Evolutionary conservation across 2,888 invertebrate species (phyloP).

Genomic region (Sipunculus nudus): DNA sequence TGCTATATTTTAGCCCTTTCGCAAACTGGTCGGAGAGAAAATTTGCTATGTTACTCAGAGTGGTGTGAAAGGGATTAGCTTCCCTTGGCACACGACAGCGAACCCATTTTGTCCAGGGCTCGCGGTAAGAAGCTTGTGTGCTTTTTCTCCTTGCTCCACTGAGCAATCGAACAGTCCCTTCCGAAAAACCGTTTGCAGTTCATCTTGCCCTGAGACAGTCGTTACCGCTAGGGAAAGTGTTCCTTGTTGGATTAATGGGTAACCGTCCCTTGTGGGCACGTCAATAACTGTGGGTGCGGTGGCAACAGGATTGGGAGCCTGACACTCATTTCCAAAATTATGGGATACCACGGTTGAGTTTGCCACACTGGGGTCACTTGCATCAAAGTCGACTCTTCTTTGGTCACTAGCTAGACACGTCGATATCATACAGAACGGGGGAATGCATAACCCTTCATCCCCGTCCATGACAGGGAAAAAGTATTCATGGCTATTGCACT

Average conservation of each 20-base stretch:
- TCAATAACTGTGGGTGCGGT: not conserved
- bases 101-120: slow-evolving; percentile 5
- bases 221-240: not conserved
- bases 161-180: not conserved
- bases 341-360: not conserved
- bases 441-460: not conserved
- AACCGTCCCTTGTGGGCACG: too few relatives aligned
- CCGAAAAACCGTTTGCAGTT: not conserved
- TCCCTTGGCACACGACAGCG: not conserved
- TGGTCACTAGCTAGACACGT: not conserved
- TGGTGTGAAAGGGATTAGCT: not conserved
- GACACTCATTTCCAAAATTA: not conserved
- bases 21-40: not conserved
- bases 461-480: not conserved
- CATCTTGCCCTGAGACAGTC: not conserved
- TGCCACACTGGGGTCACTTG: not conserved
- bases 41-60: not conserved
- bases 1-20: not conserved
- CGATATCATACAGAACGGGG: not conserved
- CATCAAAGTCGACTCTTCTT: not conserved
- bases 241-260: not conserved
- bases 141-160: not conserved
- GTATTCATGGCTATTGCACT: not conserved
- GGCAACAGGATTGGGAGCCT: not conserved
- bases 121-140: not conserved